A percentile compares a stretch with the other conserved stretches of the same genome.
phyloP scores from a whole-genome alignment of 2,888 invertebrate genomes.

The Drosophila quinaria region DNA sequence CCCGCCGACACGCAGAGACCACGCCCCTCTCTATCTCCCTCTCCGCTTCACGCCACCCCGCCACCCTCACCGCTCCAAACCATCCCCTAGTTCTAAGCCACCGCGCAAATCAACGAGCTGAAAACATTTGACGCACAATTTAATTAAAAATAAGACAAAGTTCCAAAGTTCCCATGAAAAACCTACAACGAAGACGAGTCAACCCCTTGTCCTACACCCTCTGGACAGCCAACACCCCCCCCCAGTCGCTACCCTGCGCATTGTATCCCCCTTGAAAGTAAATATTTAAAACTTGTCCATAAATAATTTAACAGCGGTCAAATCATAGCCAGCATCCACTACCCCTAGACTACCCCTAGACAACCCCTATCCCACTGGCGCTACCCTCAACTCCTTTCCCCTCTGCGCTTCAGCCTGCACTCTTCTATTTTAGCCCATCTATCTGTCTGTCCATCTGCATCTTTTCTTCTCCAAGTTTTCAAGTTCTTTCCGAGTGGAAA shows the following conservation, averaged over 20 bases:
- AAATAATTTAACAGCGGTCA: conserved; percentile 44
- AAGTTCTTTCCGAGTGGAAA: conserved; percentile 12
- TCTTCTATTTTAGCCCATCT: background rate
- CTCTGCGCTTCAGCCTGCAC: too few relatives aligned
- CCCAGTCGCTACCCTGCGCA: conserved; percentile 1
- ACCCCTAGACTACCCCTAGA: background rate
- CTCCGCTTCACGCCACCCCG: conserved; percentile 9
- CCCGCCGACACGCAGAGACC: conserved; percentile 51
- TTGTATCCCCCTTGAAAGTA: conserved; percentile 5
- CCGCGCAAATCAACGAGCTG: conserved; percentile 66
- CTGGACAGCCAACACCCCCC: background rate
- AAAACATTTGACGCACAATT: conserved; percentile 78
- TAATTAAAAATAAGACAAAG: conserved; percentile 69
- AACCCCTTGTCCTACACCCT: background rate
- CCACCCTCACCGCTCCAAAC: conserved; percentile 2
- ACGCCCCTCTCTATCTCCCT: conserved; percentile 30
- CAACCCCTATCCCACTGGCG: background rate
- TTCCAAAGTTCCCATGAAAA: conserved; percentile 13
- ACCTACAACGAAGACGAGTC: background rate
- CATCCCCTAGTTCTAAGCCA: conserved; percentile 17
- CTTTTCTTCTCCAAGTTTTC: background rate
- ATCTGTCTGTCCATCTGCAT: background rate
- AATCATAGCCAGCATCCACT: background rate
- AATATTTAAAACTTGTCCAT: conserved; percentile 46
- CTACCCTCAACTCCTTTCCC: background rate